A percentile compares a stretch with the other conserved stretches of the same genome.
These are phyloP conservation scores for Rosalia funebris DNA, from an alignment of 2,888 invertebrate species.

Conservation along the genomic window DNA sequence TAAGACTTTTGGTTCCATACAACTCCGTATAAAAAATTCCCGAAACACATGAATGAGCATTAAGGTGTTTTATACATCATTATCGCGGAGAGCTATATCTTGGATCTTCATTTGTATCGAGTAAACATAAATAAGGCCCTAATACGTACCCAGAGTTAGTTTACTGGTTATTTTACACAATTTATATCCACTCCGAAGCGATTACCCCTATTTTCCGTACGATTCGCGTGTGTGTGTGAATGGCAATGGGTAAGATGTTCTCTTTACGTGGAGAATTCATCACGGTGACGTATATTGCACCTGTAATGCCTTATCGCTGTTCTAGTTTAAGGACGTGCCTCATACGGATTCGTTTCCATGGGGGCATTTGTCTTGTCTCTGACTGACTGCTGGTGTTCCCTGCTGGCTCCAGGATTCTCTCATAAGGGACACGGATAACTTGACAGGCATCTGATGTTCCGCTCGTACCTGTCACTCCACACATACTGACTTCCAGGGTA, in stretches of 20 bases:
- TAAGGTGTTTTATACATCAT: too few species aligned
- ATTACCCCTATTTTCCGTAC: conserved; percentile 4
- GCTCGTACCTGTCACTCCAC: conserved; percentile 6
- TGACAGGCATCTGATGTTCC: conserved; percentile 16
- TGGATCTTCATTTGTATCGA: background rate
- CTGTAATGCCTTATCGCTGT: conserved; percentile 48
- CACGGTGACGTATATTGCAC: conserved; percentile 53
- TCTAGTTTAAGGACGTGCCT: conserved; percentile 42
- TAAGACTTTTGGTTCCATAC: too few species aligned
- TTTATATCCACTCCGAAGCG: background rate
- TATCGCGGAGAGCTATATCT: too few species aligned
- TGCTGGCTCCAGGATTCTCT: conserved; percentile 32
- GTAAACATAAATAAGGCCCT: background rate
- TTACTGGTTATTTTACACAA: background rate
- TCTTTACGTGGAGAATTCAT: too few species aligned
- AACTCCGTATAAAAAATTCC: too few species aligned
- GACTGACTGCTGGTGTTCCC: conserved; percentile 47
- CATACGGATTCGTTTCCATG: conserved; percentile 45
- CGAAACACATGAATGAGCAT: too few species aligned
- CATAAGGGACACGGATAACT: conserved; percentile 27
- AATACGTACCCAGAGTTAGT: background rate
- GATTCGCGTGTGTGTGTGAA: conserved; percentile 23
- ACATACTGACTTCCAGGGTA: conserved; percentile 28
- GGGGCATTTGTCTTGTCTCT: conserved; percentile 51
- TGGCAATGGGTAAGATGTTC: too few species aligned